Percentiles rank a stretch among this genome's conserved stretches.
phyloP scores from a whole-genome alignment of 2,797 vertebrate genomes.

The Aphelocoma californica region DNA sequence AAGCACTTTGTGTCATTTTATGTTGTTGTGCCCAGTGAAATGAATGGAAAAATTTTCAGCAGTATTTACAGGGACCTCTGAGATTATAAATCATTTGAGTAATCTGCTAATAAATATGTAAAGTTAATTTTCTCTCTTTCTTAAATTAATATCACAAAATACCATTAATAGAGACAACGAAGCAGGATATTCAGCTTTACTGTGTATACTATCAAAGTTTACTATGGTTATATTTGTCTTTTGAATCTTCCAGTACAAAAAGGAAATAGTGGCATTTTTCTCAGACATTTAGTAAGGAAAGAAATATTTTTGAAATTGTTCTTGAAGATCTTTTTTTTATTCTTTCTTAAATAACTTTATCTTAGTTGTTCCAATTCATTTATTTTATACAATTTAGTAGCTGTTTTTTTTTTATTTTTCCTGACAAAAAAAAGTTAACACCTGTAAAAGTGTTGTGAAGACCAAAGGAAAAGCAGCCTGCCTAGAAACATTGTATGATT shows the following conservation, averaged over 20 bases:
- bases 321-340: background rate
- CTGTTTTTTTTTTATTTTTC: background rate
- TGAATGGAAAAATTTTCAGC: background rate
- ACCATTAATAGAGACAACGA: background rate
- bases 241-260: background rate
- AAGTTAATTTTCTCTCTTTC: background rate
- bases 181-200: background rate
- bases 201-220: background rate
- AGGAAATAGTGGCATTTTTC: background rate
- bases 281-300: background rate
- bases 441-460: background rate
- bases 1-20: background rate
- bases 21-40: background rate
- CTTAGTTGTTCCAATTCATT: background rate
- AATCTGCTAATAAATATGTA: slow-evolving; percentile 1
- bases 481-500: background rate
- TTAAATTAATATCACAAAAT: background rate
- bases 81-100: background rate
- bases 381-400: background rate
- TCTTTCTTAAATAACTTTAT: background rate
- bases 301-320: background rate
- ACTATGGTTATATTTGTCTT: background rate
- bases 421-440: background rate
- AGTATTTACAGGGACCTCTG: background rate
- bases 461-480: background rate